Base-by-base conservation (phyloP, 2,113 vertebrate species). In the Triplophysa dalaica region DNA sequence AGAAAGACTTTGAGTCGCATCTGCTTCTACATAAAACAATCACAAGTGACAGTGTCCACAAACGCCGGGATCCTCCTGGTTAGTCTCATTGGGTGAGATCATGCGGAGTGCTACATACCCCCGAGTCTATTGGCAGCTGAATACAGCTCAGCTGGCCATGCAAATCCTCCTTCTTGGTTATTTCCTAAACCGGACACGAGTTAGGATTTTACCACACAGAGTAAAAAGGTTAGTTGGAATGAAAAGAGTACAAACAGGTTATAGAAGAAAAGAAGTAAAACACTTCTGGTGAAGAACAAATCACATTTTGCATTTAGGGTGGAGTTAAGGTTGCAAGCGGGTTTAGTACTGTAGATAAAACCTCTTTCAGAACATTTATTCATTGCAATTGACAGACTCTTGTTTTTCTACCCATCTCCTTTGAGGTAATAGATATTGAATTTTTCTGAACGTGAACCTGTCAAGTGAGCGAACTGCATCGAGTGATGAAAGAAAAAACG, bases 81-180 rank as follows among this genome's bases (percentile, higher is more conserved):
- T 82, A 87, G 81, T 85, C 61, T 77, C 85, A 82, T 22, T 80
- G 75, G 76, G 86, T 77, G 87, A 88, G 58, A 12, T 85, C 90
- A 93, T 88, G 92, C 87, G 60, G 56, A 88, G 85, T 86, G 85
- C 92, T 95, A 97, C 97, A 87, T 98, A 98, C 97, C 97, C 93
- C 95, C 87, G 95, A 95, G 91, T 98, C 94, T 93, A 97, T 92
- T 93, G 97, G 96, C 93, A 99, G 95, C 95, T 97, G 97, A 96
- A 97, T 96, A 92, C 96, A 96, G 93, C 96, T 98, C 92, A 95
- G 94, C 94, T 96, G 95, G 92, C 93, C 95, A 95, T 95, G 95
- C 92, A 95, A 92, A 22, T 98, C 97, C 93, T 99, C 97, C 91
- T 93, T 93, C 93, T 98, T 98, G 94, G 93, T 70, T 88, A 98